Conservation (phyloP, 2,113 vertebrate species). For the Pseudolaguvia tuberculata region DNA sequence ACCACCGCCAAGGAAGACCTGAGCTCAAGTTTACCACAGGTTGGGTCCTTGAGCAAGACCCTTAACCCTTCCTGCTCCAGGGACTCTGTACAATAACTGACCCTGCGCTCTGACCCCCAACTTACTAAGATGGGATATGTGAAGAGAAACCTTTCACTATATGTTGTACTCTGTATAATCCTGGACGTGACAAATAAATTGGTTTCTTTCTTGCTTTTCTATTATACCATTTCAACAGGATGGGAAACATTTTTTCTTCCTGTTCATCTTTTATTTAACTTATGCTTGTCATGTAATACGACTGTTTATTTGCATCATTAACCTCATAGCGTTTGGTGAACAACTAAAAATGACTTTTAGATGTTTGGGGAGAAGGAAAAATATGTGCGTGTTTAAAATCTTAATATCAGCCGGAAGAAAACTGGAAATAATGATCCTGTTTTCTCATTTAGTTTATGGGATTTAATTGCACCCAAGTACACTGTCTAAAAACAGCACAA, state of each 20-base stretch:
- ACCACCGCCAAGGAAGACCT: too few relatives aligned
- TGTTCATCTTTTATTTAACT: neutral
- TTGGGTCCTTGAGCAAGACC: too few relatives aligned
- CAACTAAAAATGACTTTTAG: neutral
- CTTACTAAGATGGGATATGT: too few relatives aligned
- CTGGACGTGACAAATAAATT: too few relatives aligned
- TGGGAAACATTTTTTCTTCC: too few relatives aligned
- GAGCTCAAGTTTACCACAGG: too few relatives aligned
- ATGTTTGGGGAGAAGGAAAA: neutral
- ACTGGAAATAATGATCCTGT: neutral
- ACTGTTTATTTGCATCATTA: neutral
- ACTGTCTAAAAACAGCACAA: neutral
- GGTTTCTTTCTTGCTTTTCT: too few relatives aligned
- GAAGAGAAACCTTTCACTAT: too few relatives aligned
- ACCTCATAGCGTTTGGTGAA: neutral
- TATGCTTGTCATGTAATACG: neutral
- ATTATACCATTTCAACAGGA: neutral
- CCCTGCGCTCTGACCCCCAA: too few relatives aligned
- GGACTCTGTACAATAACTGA: too few relatives aligned
- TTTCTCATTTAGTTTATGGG: neutral
- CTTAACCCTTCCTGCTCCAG: too few relatives aligned
- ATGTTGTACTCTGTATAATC: too few relatives aligned
- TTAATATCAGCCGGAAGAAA: constrained; percentile 53
- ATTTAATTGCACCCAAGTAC: neutral
- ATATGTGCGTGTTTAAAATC: constrained; percentile 17